Evolutionary conservation across 2,888 invertebrate genomes (phyloP), one percentile per base, ranked within the genome.

Genomic region (Hirtodrosophila cameraria): DNA sequence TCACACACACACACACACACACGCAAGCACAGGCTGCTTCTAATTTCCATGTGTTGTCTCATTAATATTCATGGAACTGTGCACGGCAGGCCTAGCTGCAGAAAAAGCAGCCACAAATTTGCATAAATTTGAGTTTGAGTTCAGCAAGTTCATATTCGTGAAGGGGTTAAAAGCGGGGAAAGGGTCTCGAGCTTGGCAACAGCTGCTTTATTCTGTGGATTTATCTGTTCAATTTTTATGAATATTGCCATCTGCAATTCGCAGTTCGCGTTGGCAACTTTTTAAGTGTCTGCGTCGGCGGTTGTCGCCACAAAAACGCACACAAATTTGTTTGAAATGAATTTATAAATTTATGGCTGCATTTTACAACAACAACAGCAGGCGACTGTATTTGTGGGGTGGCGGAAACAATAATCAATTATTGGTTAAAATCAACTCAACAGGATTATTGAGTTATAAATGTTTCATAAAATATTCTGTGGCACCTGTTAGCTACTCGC

Each of bases 371-470:
- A 42, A 13, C 45, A 66, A 27, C 38, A 39, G 27, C 4, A 31
- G 2, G 28, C 18, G 38, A 28, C 23, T 25, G 11, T 18, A 42
- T 45, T 20, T 9, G 31, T 8, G 31, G 31, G n/a, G 31, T 38
- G 58, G 20, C 75, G 75, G 80, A 79, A 79, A 73, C 63, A 82
- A 82, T 80, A 81, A 82, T 81, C 80, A 81, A 81, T 81, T 81
- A 81, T 81, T 82, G 80, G 80, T 81, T 77, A 70, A 81, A 81
- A 81, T 81, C 80, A 81, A 81, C 80, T 81, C 80, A 82, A 80
- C 80, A 55, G 80, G 82, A 81, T 81, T 81, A 81, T 81, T 80
- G 80, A 75, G 82, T 75, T 81, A 81, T 81, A 81, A 80, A 81
- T 82, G 80, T 80, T 82, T 80, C 73, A 81, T 81, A 82, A 82